Base-by-base conservation (phyloP, 2,113 vertebrate genomes). In the Hemicordylus capensis region DNA sequence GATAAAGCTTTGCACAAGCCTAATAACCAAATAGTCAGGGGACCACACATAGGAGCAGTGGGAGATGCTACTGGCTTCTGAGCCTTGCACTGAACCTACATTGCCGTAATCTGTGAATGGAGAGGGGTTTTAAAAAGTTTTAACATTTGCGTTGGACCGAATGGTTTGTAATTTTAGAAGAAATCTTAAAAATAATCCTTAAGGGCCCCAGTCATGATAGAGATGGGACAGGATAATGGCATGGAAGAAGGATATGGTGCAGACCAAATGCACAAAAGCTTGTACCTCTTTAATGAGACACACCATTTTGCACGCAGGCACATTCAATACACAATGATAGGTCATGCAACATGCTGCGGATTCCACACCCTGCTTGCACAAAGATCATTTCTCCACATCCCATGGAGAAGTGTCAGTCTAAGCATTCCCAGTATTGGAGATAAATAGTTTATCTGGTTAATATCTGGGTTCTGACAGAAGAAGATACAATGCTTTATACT, bases 71-170 rank as follows among this genome's bases (percentile, higher is more conserved):
- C n/a, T n/a, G n/a, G n/a, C n/a, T n/a, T n/a, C n/a, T n/a, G n/a
- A n/a, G n/a, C n/a, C n/a, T n/a, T n/a, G n/a, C n/a, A n/a, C n/a
- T n/a, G n/a, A n/a, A n/a, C n/a, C n/a, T n/a, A n/a, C n/a, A n/a
- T n/a, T n/a, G n/a, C n/a, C n/a, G n/a, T n/a, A n/a, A n/a, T 10
- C 17, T 42, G 0, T 0, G 31, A 34, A 14, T 34, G n/a, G 31
- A 4, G 31, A n/a, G 24, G 9, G 39, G 37, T 8, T 42, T 70
- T 42, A 37, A 42, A 70, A 70, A 24, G 6, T 19, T 70, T 70
- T 70, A 15, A 9, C 42, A 24, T 70, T 70, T 70, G 67, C 22
- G 10, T 24, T 24, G 8, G 22, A 70, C 20, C 22, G 42, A 20
- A 7, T 42, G 39, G 2, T 63, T 79, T 77, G 8, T 28, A 26